Evolutionary conservation across 2,888 invertebrate species (phyloP).

Genomic region (Drosophila austrosaltans): DNA sequence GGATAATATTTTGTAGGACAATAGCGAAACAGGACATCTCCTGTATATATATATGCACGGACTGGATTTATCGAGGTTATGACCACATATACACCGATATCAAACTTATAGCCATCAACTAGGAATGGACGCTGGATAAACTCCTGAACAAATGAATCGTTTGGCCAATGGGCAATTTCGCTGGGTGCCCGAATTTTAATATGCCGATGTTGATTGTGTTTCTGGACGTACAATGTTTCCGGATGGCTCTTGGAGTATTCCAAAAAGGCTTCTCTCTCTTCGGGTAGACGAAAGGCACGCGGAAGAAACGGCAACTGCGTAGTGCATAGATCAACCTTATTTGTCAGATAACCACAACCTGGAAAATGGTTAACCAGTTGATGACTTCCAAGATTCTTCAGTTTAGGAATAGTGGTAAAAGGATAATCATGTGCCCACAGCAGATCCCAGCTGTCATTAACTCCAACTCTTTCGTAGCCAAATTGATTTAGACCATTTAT

Average conservation of each 20-base stretch:
- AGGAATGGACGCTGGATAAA: conserved; percentile 94
- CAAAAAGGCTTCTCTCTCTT: conserved; percentile 88
- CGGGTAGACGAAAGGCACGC: conserved; percentile 93
- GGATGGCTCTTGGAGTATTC: conserved; percentile 88
- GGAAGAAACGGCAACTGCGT: conserved; percentile 92
- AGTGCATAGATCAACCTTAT: conserved; percentile 94
- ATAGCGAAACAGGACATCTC: conserved; percentile 95
- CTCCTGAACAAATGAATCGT: conserved; percentile 94
- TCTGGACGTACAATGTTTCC: conserved; percentile 92
- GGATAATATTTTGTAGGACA: conserved; percentile 95
- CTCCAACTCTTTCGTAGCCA: conserved; percentile 87
- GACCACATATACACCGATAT: conserved; percentile 96
- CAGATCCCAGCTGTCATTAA: conserved; percentile 89
- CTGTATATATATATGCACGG: conserved; percentile 93
- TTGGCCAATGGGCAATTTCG: conserved; percentile 88
- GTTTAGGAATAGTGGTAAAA: conserved; percentile 84
- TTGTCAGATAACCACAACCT: conserved; percentile 95
- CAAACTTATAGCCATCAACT: conserved; percentile 97
- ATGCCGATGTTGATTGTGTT: conserved; percentile 95
- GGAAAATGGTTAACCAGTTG: conserved; percentile 97
- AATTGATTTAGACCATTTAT: conserved; percentile 89
- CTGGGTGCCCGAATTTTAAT: conserved; percentile 89
- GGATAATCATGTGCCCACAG: conserved; percentile 98
- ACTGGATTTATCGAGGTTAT: conserved; percentile 96
- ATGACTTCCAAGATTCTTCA: conserved; percentile 87